Evolutionary conservation across 2,113 vertebrate genomes (phyloP), one percentile per base, ranked within the genome.

Genomic region (Chitala chitala): DNA sequence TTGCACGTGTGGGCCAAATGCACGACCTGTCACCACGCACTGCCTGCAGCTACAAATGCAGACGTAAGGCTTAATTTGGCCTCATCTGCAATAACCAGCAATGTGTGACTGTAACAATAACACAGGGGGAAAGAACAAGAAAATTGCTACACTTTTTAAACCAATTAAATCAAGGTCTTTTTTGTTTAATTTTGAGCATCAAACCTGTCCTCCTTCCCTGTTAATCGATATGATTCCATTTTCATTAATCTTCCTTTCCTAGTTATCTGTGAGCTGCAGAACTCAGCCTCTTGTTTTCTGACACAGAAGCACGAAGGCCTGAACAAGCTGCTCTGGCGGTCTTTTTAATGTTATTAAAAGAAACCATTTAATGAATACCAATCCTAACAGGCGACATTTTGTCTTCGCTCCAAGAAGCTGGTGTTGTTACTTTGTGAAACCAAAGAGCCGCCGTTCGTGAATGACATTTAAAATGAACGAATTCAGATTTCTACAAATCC

Each of bases 1-100:
- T 66, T 76, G 44, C 15, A 20, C 72, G 40, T 22, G 29, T 74
- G 33, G 59, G 59, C 59, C 59, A 42, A 76, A 65, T 44, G 50
- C 15, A 75, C 64, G 56, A 64, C 63, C 71, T 71, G 68, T 73
- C 71, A 76, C 58, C 66, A 59, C 31, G 68, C 53, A 31, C 24
- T 24, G 61, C 73, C 77, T 59, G 69, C 51, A 66, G 74, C 54
- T 36, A 56, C 38, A 24, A 51, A 53, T 46, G 29, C 51, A 72
- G 74, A 50, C 55, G 15, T 12, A 61, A 61, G 9, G 7, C 38
- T 72, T 22, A 24, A 24, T 63, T 53, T 29, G 38, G 48, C 44
- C 50, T 48, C 58, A 10, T 26, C 58, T 59, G 31, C 7, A 48
- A 48, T 33, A 64, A 36, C 46, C 42, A 61, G 53, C 51, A 3